Evolutionary conservation across 2,888 invertebrate species (phyloP), one percentile per base, ranked within the genome.

Genomic region (Stictocephala bisonia): DNA sequence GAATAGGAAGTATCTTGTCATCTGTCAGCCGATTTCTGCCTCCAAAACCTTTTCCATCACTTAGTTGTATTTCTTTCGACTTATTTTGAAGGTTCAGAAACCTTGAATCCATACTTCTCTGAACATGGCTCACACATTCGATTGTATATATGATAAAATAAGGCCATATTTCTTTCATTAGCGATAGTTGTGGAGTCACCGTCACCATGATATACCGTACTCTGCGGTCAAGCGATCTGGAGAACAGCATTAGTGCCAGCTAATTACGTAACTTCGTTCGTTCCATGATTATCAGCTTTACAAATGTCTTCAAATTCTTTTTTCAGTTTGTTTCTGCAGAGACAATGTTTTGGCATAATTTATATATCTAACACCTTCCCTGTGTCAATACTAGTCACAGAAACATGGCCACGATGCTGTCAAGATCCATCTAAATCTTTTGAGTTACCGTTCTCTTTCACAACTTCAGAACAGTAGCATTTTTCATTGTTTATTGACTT

Each of bases 1-100:
- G 78, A 58, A 81, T 58, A 60, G 77, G 71, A 51, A 77, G 72
- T 18, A 81, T 79, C 20, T 77, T 31, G 64, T 73, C 69, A 29
- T 78, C 78, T 3, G 77, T 79, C 40, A 81, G 64, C 53, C 78
- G 76, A 3, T 72, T 75, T 75, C 71, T 75, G n/a, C 77, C 77
- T 68, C 73, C 72, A 18, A 76, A 53, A 27, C 72, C 75, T 56
- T 73, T 69, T 50, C 71, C 71, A 20, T 72, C 67, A 64, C 22
- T 41, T 31, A 40, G 18, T 44, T 72, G 68, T 29, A 31, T 41
- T 70, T 35, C 27, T 11, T 11, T 31, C 26, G 18, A 29, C 24
- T 73, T 73, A 20, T 11, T 68, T 50, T 66, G 40, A 24, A 71
- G 50, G 15, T 40, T 71, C 29, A 73, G 11, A 15, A 72, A 70